A percentile compares a stretch with the other conserved stretches of the same genome.
Evolutionary conservation across 2,888 invertebrate genomes (phyloP).

Genomic region (Phyllotreta striolata): DNA sequence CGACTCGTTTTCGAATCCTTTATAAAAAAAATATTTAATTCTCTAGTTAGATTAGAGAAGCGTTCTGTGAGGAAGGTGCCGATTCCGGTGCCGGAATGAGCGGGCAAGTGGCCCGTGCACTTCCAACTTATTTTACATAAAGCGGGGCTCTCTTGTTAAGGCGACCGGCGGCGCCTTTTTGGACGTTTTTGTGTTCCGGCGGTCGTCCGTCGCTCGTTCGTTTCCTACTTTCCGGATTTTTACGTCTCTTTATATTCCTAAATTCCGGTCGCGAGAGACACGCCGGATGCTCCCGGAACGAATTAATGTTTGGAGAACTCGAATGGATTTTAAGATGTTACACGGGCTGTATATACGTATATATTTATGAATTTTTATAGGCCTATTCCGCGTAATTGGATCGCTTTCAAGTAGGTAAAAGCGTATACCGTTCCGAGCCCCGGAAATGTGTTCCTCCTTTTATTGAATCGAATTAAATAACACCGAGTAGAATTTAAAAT

Average conservation of each 20-base stretch:
- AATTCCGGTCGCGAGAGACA: constrained; percentile 14
- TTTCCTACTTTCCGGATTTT: constrained; percentile 29
- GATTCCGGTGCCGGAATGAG: too few species aligned
- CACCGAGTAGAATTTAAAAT: too few species aligned
- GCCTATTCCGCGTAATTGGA: constrained; percentile 16
- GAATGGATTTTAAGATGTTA: constrained; percentile 21
- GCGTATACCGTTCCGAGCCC: too few species aligned
- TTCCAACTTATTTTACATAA: too few species aligned
- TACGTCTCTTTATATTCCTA: constrained; percentile 24
- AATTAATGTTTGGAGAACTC: constrained; percentile 23
- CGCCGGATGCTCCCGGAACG: constrained; percentile 7
- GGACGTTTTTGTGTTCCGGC: constrained; percentile 52
- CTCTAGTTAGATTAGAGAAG: too few species aligned
- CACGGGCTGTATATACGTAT: background rate
- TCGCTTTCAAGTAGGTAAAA: background rate
- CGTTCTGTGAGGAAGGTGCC: too few species aligned
- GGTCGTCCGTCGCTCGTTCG: constrained; percentile 46
- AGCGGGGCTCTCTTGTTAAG: constrained; percentile 44
- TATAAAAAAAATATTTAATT: too few species aligned
- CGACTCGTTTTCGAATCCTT: too few species aligned
- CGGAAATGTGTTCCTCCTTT: too few species aligned
- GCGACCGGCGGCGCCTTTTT: constrained; percentile 50
- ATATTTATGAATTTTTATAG: constrained; percentile 15
- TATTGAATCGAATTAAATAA: too few species aligned
- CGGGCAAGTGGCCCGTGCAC: too few species aligned